Evolutionary conservation across 2,797 vertebrate genomes (phyloP), one percentile per base, ranked within the genome.

Genomic region (Leptodactylus fallax): DNA sequence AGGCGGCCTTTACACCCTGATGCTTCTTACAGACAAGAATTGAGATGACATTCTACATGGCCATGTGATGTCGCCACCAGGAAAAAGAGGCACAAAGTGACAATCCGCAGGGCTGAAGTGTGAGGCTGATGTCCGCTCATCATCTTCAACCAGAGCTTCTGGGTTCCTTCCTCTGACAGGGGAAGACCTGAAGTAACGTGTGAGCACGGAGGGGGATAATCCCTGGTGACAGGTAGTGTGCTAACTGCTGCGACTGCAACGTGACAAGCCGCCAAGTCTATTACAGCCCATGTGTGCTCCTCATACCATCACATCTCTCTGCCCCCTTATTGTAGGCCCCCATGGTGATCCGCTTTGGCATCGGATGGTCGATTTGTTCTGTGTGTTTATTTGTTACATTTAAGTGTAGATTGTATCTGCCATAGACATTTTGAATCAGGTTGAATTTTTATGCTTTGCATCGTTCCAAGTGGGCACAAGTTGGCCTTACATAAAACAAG

Each of bases 201-300:
- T 86, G 85, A 77, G 89, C 82, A 85, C n/a, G 81, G 90, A 78
- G 81, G 0, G 21, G 90, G 87, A 83, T 94, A 94, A 96, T 95
- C 88, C 91, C 89, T 90, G 92, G 90, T 95, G 95, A 95, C 95
- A 96, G 94, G 91, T 88, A 89, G 91, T 93, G 93, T 94, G 91
- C 90, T 89, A 90, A 90, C 92, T 90, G 91, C 89, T 91, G 74
- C 88, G 92, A 91, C 71, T 83, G 87, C 79, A 90, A 88, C 90
- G 88, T 91, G 90, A 90, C 84, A 90, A 80, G 88, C 87, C 90
- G 85, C 90, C 89, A 91, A 76, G 88, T 91, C 87, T 89, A 91
- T 82, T 89, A 90, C 79, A 85, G 90, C 91, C 84, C 81, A 21
- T 89, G 82, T 91, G 91, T 92, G 72, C 90, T 81, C 87, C 92